Percentiles rank a stretch among this genome's conserved stretches.
Conservation (phyloP, 2,113 vertebrate species). For the Hippoglossus stenolepis region DNA sequence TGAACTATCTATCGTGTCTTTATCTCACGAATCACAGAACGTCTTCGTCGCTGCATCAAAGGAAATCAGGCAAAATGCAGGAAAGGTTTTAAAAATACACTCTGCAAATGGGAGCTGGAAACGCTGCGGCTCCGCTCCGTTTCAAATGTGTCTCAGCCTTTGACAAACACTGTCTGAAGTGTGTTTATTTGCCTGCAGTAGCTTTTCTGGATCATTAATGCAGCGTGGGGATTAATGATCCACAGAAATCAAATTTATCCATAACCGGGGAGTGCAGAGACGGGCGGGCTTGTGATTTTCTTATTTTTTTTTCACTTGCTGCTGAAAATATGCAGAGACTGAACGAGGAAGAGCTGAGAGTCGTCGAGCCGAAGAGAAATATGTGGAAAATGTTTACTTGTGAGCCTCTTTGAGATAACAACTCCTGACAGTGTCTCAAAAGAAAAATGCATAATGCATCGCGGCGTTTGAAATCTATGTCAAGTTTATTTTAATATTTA, state of each 20-base stretch:
- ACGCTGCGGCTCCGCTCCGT: conserved; percentile 13
- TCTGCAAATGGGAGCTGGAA: conserved; percentile 17
- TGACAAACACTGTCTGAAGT: conserved; percentile 35
- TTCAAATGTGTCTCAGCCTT: conserved; percentile 20
- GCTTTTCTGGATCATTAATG: conserved; percentile 47
- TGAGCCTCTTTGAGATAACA: conserved; percentile 20
- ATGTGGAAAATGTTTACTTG: conserved; percentile 16
- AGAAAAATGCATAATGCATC: conserved; percentile 23
- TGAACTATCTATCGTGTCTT: background rate
- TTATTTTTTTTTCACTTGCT: background rate
- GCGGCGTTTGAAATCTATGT: conserved; percentile 25
- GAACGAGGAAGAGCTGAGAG: background rate
- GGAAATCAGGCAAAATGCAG: background rate
- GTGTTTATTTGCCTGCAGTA: conserved; percentile 39
- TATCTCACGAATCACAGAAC: too few relatives aligned
- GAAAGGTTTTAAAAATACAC: conserved; percentile 38
- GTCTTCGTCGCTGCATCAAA: background rate
- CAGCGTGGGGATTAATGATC: conserved; percentile 40
- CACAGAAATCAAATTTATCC: conserved; percentile 25
- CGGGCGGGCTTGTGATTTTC: background rate
- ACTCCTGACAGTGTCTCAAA: conserved; percentile 27
- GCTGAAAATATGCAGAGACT: conserved; percentile 1
- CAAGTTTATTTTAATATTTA: conserved; percentile 47
- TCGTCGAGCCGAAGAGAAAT: background rate
- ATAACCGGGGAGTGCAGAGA: background rate